These are phyloP conservation scores for Malacoctenus gilli DNA, from an alignment of 2,797 vertebrate species.

Conservation along the genomic window DNA sequence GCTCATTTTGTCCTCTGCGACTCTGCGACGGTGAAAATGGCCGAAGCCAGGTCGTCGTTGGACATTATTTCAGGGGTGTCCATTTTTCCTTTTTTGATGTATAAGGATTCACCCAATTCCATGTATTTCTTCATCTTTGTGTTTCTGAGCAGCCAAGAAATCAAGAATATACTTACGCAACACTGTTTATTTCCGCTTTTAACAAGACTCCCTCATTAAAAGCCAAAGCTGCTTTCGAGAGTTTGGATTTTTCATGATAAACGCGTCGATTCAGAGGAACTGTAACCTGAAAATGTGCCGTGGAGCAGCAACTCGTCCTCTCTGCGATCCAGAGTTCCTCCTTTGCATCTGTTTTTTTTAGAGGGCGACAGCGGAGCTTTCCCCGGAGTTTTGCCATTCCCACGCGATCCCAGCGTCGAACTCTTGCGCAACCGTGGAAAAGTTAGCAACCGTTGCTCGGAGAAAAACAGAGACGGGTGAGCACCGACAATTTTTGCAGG, in stretches of 20 bases:
- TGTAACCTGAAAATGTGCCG: constrained; percentile 15
- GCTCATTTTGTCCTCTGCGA: constrained; percentile 12
- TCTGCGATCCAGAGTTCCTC: constrained; percentile 45
- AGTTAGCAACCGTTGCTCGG: constrained; percentile 60
- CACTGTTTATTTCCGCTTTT: too few species aligned
- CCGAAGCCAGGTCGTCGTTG: too few species aligned
- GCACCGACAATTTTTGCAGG: constrained; percentile 56
- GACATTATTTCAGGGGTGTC: too few species aligned
- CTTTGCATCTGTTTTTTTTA: constrained; percentile 43
- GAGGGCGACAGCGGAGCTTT: constrained; percentile 51
- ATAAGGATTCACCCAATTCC: too few species aligned
- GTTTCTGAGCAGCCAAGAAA: too few species aligned
- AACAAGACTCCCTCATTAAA: too few species aligned
- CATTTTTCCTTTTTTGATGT: too few species aligned
- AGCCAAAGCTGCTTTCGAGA: too few species aligned
- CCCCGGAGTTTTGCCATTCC: constrained; percentile 46
- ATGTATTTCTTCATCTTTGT: too few species aligned
- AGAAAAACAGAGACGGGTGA: constrained; percentile 48
- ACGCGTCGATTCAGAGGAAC: too few species aligned
- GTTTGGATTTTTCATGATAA: too few species aligned
- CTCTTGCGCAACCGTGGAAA: constrained; percentile 64
- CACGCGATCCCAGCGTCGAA: constrained; percentile 52
- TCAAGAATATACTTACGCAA: too few species aligned
- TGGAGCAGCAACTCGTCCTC: constrained; percentile 18
- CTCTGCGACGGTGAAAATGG: background rate